Percentiles rank a stretch among this genome's conserved stretches.
These are phyloP conservation scores for Rhodeus uyekii DNA, from an alignment of 2,797 vertebrate genomes.

Conservation along the genomic window DNA sequence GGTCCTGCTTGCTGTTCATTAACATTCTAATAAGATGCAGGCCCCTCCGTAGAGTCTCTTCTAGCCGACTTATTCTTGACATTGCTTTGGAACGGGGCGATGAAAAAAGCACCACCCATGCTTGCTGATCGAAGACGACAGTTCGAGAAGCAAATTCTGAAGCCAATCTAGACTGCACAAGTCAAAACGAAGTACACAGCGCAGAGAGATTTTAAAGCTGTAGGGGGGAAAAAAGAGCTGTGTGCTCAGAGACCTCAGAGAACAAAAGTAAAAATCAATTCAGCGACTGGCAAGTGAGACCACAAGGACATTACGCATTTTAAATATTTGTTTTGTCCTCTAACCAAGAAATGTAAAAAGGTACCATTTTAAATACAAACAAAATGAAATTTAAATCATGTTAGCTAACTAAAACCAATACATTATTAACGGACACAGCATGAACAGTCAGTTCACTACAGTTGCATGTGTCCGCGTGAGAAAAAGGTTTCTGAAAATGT, in stretches of 20 bases:
- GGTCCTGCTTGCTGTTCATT: conserved; percentile 57
- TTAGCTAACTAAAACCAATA: not conserved
- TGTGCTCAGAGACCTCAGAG: not conserved
- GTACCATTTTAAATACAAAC: not conserved
- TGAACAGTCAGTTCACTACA: not conserved
- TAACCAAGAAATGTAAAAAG: conserved; percentile 3
- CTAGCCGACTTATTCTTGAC: conserved; percentile 44
- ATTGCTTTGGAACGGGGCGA: conserved; percentile 48
- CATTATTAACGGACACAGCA: not conserved
- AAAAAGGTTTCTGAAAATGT: not conserved
- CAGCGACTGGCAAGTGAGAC: not conserved
- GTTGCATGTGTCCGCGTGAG: not conserved
- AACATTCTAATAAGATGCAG: conserved; percentile 58
- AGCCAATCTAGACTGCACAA: conserved; percentile 39
- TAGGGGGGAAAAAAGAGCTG: not conserved
- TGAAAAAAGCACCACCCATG: conserved; percentile 51
- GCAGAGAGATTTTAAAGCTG: conserved; percentile 25
- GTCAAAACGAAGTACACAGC: conserved; percentile 25
- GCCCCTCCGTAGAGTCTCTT: conserved; percentile 22
- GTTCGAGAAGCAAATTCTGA: conserved; percentile 52
- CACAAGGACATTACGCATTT: conserved; percentile 1
- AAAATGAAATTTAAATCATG: not conserved
- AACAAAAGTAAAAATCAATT: not conserved
- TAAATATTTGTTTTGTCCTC: conserved; percentile 11
- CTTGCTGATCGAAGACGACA: conserved; percentile 53